Evolutionary conservation across 1,140 invertebrate genomes (phyloP).

Genomic region (Drosophila dunni): DNA sequence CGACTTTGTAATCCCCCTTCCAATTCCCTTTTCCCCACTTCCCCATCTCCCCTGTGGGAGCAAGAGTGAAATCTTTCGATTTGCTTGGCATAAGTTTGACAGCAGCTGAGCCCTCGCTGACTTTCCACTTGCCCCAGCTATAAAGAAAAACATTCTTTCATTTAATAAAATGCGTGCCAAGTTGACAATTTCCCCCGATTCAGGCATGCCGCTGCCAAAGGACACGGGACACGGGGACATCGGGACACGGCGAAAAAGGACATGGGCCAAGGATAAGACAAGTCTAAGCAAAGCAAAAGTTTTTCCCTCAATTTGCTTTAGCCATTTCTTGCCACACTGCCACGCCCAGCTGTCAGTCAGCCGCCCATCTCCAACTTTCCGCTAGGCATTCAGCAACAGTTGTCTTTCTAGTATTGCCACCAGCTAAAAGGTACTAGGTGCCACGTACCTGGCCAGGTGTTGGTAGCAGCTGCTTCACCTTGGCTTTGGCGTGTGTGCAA

Average conservation of each 20-base stretch:
- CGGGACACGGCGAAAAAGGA: neutral
- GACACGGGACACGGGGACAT: neutral
- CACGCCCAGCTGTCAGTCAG: conserved; percentile 33
- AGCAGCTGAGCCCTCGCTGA: conserved; percentile 45
- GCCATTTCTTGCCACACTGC: conserved; percentile 20
- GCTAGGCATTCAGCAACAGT: conserved; percentile 29
- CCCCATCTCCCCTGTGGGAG: neutral
- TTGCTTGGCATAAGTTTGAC: conserved; percentile 81
- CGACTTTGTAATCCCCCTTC: conserved; percentile 26
- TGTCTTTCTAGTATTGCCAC: conserved; percentile 28
- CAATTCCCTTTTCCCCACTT: neutral
- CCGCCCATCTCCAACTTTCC: neutral
- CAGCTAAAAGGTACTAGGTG: neutral
- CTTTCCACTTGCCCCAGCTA: conserved; percentile 15
- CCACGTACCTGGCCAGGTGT: conserved; percentile 51
- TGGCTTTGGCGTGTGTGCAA: conserved; percentile 33
- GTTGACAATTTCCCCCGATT: conserved; percentile 70
- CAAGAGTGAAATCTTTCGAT: conserved; percentile 52
- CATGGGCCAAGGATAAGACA: conserved; percentile 29
- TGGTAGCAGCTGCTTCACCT: conserved; percentile 21
- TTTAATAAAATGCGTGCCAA: conserved; percentile 84
- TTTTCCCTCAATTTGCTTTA: conserved; percentile 38
- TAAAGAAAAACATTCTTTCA: conserved; percentile 68
- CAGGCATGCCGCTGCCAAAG: neutral
- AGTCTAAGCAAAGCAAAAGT: conserved; percentile 32